Evolutionary conservation across 2,113 vertebrate species (phyloP).

Genomic region (Addax nasomaculatus): DNA sequence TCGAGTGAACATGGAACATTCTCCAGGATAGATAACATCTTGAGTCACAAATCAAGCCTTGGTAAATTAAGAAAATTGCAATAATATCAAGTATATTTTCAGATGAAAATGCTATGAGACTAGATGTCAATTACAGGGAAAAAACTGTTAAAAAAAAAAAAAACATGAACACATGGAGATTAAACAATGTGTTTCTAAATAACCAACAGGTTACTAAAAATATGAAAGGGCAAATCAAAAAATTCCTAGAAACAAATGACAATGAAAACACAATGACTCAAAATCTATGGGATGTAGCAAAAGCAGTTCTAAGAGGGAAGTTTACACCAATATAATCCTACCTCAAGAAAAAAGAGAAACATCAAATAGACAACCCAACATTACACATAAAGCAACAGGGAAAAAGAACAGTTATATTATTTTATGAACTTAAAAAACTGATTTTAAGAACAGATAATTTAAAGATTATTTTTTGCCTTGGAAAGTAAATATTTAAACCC

Average conservation of each 20-base stretch:
- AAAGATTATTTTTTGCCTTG: background rate
- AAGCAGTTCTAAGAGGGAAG: background rate
- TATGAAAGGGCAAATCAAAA: background rate
- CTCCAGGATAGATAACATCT: background rate
- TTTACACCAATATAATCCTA: background rate
- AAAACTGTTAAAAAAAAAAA: background rate
- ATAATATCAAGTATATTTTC: background rate
- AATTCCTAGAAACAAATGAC: background rate
- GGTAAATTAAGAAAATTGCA: background rate
- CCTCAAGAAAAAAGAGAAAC: background rate
- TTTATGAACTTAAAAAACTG: background rate
- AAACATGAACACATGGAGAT: background rate
- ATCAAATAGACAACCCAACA: background rate
- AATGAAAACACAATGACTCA: background rate
- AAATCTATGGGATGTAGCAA: background rate
- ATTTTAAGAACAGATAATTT: background rate
- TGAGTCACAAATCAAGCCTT: background rate
- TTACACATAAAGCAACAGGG: background rate
- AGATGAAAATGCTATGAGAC: rapidly evolving
- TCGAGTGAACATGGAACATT: background rate
- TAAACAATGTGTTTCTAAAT: background rate
- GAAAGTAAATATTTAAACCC: background rate
- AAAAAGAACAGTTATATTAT: background rate
- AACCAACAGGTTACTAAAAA: background rate
- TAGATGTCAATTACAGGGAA: background rate